Evolutionary conservation across 35 echinoderm and acorn worm genomes (phyloP).

Genomic region (Diadema setosum): DNA sequence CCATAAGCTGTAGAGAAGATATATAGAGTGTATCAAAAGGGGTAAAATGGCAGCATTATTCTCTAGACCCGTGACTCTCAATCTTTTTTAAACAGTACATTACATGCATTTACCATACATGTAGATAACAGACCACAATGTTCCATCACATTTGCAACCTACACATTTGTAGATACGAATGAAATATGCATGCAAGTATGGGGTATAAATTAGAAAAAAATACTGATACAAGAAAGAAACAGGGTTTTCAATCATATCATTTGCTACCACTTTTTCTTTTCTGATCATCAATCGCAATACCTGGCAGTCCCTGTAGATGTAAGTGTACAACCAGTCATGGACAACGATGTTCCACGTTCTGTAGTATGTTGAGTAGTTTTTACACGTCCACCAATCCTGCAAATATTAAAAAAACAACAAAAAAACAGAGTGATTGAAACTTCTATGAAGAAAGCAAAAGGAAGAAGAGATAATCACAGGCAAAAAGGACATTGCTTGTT

Average conservation of each 20-base stretch:
- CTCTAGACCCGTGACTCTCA: too few relatives aligned
- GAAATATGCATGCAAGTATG: background rate
- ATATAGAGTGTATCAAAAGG: background rate
- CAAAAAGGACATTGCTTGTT: too few relatives aligned
- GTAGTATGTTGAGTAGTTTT: conserved; percentile 78
- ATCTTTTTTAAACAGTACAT: too few relatives aligned
- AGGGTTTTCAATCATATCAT: background rate
- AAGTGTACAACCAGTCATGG: conserved; percentile 88
- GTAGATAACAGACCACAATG: background rate
- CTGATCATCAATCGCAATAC: too few relatives aligned
- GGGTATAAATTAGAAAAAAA: background rate
- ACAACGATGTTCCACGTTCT: conserved; percentile 97
- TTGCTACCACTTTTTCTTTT: too few relatives aligned
- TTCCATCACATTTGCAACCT: background rate
- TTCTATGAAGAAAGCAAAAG: background rate
- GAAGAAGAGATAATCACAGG: background rate
- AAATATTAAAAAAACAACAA: background rate
- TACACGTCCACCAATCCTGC: conserved; percentile 97
- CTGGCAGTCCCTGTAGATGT: conserved; percentile 84
- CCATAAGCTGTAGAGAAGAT: conserved; percentile 39
- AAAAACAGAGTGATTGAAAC: background rate
- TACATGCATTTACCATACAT: too few relatives aligned
- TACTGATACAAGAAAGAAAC: background rate
- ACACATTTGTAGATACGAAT: background rate
- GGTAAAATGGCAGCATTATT: background rate